These are phyloP conservation scores for Paedocypris micromegethes DNA, from an alignment of 2,797 vertebrate species.

Conservation along the genomic window DNA sequence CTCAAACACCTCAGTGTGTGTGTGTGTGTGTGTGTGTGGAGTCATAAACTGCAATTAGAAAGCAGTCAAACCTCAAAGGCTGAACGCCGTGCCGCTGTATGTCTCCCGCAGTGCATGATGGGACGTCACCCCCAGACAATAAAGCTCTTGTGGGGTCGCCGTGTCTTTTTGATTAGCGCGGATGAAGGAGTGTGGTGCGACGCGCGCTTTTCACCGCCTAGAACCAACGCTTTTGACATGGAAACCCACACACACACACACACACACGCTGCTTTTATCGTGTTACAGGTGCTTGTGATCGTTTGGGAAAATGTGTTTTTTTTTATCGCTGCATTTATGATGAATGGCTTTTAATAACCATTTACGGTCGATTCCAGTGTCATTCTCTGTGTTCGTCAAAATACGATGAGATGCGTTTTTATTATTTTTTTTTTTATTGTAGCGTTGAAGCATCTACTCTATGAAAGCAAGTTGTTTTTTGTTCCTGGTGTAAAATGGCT, in stretches of 20 bases:
- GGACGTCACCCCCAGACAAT: slow-evolving; percentile 13
- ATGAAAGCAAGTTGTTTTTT: too few species aligned
- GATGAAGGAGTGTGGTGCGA: slow-evolving; percentile 7
- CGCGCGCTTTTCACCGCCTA: neutral
- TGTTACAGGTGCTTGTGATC: neutral
- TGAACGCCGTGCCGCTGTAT: neutral
- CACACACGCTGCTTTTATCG: neutral
- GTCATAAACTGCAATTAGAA: slow-evolving; percentile 19
- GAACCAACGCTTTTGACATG: slow-evolving; percentile 28
- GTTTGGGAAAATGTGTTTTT: too few species aligned
- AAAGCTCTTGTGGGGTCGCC: slow-evolving; percentile 12
- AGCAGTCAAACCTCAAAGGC: slow-evolving; percentile 11
- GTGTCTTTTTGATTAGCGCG: slow-evolving; percentile 26
- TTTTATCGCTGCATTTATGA: too few species aligned
- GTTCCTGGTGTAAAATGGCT: too few species aligned
- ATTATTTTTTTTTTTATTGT: too few species aligned
- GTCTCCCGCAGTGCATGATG: slow-evolving; percentile 10
- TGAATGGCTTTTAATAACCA: too few species aligned
- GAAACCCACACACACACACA: slow-evolving; percentile 11
- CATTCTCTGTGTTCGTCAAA: too few species aligned
- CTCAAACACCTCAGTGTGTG: slow-evolving; percentile 17
- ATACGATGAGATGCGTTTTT: too few species aligned
- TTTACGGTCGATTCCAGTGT: too few species aligned
- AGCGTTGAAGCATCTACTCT: too few species aligned
- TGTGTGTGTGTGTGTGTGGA: slow-evolving; percentile 11